Base-by-base conservation (phyloP, 1,140 invertebrate species). In the Drosophila malerkotliana region DNA sequence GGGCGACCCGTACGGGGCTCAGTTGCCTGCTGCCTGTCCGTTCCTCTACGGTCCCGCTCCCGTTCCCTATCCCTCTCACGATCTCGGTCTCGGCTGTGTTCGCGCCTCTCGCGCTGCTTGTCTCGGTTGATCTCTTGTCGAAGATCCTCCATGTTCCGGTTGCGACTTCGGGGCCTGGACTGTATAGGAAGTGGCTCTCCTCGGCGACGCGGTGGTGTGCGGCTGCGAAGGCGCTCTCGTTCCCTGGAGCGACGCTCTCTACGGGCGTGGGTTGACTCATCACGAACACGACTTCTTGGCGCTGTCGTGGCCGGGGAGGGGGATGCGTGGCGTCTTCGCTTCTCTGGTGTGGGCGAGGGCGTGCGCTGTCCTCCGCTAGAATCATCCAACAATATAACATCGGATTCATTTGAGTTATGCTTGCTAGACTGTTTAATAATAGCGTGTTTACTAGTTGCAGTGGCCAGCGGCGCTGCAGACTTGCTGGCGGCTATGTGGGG, bases 371-470 rank as follows among this genome's bases (percentile, higher is more conserved):
- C 89, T 82, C 90, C 91, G 67, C 91, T 92, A 90, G 91, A 92
- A 91, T 92, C 91, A 90, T 92, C 92, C 78, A 92, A 92, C 81
- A 92, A 90, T 80, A 92, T 92, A 77, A 92, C 80, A 82, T 92
- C 91, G 66, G 88, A 66, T 80, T 91, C 82, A 81, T 91, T 85
- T 83, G 77, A 91, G 91, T 92, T 75, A 79, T 80, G 76, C 67
- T 75, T 88, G 79, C 59, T 89, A 88, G 73, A 89, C 85, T 78
- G 67, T 81, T 91, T 90, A 88, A 79, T 88, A 87, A 77, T 80
- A 90, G 68, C 83, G 82, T 91, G 81, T 91, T 91, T 91, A 91
- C 90, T 91, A 66, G 80, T 76, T 72, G 78, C 74, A 51, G 87
- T 80, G 63, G 82, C 78, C 90, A 90, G 62, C 71, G 82, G 54